Conservation (phyloP, 2,888 invertebrate species). For the Tipula vernalis region DNA sequence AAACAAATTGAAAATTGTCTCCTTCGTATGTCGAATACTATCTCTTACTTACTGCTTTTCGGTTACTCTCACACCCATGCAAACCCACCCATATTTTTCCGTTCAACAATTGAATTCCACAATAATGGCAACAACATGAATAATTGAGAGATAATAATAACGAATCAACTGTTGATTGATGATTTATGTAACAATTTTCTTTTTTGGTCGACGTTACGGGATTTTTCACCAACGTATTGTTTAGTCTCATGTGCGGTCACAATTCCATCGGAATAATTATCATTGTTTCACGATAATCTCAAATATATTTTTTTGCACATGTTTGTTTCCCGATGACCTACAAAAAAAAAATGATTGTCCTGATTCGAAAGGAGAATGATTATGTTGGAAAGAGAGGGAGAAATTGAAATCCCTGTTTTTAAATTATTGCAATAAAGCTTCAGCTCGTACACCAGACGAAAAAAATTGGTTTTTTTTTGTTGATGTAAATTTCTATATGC, state of each 20-base stretch:
- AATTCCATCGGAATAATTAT: not conserved
- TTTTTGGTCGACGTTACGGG: not conserved
- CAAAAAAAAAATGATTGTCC: not conserved
- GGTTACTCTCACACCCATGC: not conserved
- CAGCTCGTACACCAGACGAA: not conserved
- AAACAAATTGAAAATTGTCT: not conserved
- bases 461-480: too few relatives aligned
- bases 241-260: not conserved
- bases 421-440: not conserved
- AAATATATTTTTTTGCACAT: not conserved
- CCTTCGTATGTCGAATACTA: not conserved
- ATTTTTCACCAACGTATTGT: not conserved
- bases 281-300: not conserved
- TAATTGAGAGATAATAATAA: constrained; percentile 4
- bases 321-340: not conserved
- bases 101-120: not conserved
- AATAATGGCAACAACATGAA: not conserved
- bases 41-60: not conserved
- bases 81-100: not conserved
- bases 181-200: not conserved
- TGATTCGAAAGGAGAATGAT: not conserved
- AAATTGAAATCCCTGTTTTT: not conserved
- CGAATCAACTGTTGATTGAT: not conserved
- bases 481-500: too few relatives aligned
- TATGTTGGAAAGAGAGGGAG: not conserved